Percentiles rank a stretch among this genome's conserved stretches.
phyloP scores from a whole-genome alignment of 1,140 invertebrate species.

The Grapholita molesta region DNA sequence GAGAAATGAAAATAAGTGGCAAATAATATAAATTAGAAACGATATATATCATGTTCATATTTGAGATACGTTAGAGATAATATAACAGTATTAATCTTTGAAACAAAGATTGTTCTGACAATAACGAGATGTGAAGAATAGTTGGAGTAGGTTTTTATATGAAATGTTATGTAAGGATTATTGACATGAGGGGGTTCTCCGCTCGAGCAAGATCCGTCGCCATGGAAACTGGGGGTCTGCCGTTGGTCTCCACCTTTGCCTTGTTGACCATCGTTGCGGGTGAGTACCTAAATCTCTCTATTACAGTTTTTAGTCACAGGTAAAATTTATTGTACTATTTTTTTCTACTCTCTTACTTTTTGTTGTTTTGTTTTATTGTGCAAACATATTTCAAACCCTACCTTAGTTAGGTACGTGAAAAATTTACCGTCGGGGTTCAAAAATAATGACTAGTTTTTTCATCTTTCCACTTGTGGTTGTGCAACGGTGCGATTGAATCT shows the following conservation, averaged over 20 bases:
- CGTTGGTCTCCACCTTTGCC: slow-evolving; percentile 66
- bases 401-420: too few species aligned
- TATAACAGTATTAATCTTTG: slow-evolving; percentile 18
- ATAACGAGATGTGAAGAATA: slow-evolving; percentile 28
- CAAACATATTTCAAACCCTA: too few species aligned
- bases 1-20: slow-evolving; percentile 26
- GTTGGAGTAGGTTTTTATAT: slow-evolving; percentile 33
- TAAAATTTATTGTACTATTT: too few species aligned
- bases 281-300: slow-evolving; percentile 31
- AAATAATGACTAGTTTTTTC: too few species aligned
- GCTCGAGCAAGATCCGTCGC: slow-evolving; percentile 46
- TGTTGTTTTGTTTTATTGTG: too few species aligned
- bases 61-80: slow-evolving; percentile 20
- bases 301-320: not conserved
- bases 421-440: too few species aligned
- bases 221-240: slow-evolving; percentile 67
- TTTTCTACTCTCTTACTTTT: too few species aligned
- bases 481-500: too few species aligned
- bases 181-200: slow-evolving; percentile 50
- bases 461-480: too few species aligned
- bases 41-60: slow-evolving; percentile 12
- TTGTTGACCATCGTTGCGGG: slow-evolving; percentile 69
- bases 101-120: slow-evolving; percentile 19
- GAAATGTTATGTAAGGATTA: slow-evolving; percentile 36
- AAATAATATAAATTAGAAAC: slow-evolving; percentile 20